A percentile compares a stretch with the other conserved stretches of the same genome.
phyloP scores from a whole-genome alignment of 2,888 invertebrate species.

The Phengaris alcon region DNA sequence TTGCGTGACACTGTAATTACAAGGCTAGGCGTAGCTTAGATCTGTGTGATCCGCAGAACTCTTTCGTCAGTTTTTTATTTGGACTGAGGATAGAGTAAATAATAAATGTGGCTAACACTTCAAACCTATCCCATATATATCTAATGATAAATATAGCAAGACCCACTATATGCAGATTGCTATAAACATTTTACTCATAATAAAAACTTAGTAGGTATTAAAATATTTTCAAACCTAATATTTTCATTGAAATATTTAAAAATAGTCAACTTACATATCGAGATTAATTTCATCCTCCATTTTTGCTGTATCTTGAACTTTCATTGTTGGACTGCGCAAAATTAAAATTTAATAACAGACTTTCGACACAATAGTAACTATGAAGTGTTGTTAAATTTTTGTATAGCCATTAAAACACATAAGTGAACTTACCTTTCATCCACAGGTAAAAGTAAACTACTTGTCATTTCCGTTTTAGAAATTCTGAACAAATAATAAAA shows the following conservation, averaged over 20 bases:
- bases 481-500: slow-evolving; percentile 36
- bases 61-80: too few relatives aligned
- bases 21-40: too few relatives aligned
- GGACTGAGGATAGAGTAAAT: too few relatives aligned
- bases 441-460: slow-evolving; percentile 41
- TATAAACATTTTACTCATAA: not conserved
- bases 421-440: slow-evolving; percentile 39
- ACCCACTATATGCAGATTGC: not conserved
- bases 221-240: not conserved
- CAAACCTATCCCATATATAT: too few relatives aligned
- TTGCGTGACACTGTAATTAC: too few relatives aligned
- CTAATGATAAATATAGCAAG: not conserved
- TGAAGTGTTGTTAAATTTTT: not conserved
- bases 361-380: not conserved
- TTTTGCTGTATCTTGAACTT: slow-evolving; percentile 30
- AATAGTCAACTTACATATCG: slow-evolving; percentile 34
- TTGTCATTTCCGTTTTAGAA: slow-evolving; percentile 38
- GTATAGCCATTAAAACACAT: not conserved
- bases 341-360: slow-evolving; percentile 32
- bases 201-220: too few relatives aligned
- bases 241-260: not conserved
- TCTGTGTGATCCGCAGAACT: too few relatives aligned
- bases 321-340: slow-evolving; percentile 37
- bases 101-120: too few relatives aligned
- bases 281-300: slow-evolving; percentile 25